Conservation (phyloP, 2,888 invertebrate species). For the Eupithecia vulgata region DNA sequence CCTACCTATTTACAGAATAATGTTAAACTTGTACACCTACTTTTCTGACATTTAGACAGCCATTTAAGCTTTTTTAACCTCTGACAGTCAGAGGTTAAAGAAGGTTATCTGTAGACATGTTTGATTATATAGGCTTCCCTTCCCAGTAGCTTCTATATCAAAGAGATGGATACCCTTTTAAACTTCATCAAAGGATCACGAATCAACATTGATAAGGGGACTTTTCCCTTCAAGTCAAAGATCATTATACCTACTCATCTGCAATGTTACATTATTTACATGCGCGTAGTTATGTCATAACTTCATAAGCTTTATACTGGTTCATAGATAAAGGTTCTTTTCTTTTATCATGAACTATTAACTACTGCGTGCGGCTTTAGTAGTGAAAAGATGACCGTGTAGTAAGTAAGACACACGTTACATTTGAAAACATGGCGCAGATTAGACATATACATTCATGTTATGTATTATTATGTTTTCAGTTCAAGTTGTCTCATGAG, state of each 20-base stretch:
- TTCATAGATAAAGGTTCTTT: neutral
- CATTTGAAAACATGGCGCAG: neutral
- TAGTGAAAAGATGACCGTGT: no score
- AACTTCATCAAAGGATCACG: neutral
- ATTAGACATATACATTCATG: no score
- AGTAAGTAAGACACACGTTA: no score
- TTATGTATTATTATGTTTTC: no score
- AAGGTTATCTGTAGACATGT: neutral
- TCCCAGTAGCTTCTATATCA: neutral
- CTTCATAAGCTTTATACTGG: neutral
- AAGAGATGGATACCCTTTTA: neutral
- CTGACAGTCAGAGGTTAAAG: no score
- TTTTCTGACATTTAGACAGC: no score
- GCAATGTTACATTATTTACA: neutral
- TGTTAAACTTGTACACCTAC: no score
- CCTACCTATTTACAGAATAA: no score
- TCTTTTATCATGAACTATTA: neutral
- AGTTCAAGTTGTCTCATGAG: no score
- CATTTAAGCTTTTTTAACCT: no score
- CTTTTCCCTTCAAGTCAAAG: slow-evolving; percentile 2
- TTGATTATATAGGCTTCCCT: neutral
- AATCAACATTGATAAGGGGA: neutral
- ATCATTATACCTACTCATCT: neutral
- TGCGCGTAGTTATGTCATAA: neutral
- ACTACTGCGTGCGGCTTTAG: no score